A percentile compares a stretch with the other conserved stretches of the same genome.
These are phyloP conservation scores for Acropora yongei DNA, from an alignment of 64 coral and sea anemone genomes.

Conservation along the genomic window DNA sequence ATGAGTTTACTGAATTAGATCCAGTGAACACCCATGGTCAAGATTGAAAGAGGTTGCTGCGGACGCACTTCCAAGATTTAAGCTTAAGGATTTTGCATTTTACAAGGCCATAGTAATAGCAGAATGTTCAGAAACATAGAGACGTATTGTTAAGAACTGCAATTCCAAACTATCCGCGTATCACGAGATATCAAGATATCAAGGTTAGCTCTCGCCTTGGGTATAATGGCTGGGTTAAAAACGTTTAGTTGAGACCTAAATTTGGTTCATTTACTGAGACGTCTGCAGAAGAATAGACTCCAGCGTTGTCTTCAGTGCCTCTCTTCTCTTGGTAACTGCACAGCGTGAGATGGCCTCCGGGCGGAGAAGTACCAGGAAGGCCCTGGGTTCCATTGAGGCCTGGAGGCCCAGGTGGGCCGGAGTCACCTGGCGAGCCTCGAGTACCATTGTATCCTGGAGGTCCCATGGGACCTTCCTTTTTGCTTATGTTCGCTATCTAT, in stretches of 20 bases:
- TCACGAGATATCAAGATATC: no score
- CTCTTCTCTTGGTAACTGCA: not conserved
- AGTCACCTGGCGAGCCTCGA: not conserved
- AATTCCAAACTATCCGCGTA: no score
- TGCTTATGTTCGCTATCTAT: not conserved
- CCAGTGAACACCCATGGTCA: no score
- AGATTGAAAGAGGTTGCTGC: no score
- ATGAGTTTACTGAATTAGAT: no score
- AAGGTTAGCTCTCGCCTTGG: no score
- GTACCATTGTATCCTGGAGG: conserved; percentile 23
- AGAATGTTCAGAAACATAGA: not conserved
- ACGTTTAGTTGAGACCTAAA: not conserved
- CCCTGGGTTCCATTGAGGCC: conserved; percentile 33
- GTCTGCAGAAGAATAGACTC: not conserved
- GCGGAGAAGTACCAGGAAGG: not conserved
- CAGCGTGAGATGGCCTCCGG: not conserved
- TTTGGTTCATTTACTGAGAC: not conserved
- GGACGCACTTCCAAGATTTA: no score
- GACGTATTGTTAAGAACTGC: not conserved
- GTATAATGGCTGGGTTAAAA: no score
- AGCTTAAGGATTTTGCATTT: no score
- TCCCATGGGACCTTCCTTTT: not conserved
- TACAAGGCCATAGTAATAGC: no score
- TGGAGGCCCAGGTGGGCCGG: not conserved
- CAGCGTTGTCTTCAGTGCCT: rapidly evolving